Evolutionary conservation across 2,797 vertebrate genomes (phyloP), one percentile per base, ranked within the genome.

Genomic region (Remorina albescens): DNA sequence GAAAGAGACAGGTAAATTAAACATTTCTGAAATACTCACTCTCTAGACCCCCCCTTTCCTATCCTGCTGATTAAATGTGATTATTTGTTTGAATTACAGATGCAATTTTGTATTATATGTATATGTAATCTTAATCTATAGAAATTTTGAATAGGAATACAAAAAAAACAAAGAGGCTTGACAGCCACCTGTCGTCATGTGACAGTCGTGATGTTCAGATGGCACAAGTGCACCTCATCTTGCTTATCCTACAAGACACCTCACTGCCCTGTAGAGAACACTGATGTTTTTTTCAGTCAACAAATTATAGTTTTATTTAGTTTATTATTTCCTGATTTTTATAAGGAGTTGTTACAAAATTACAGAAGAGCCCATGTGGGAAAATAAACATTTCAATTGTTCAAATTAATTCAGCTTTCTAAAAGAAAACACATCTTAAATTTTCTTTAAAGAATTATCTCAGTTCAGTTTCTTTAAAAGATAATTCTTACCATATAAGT

Each of bases 161-260:
- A n/a, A 28, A 49, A 19, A 19, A 49, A 19, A 19, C 5, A 0
- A 32, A 49, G 6, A 42, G 54, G 9, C 1, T 11, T 71, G 73
- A 49, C 60, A 30, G 54, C 34, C 30, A 51, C 32, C 30, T 63
- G 25, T 37, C 12, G 56, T 62, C 81, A 85, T 53, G 67, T 75
- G 67, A 71, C 54, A 47, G 44, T 71, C 59, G 51, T 57, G 42
- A 55, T 54, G 23, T 51, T 51, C 51, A 69, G 57, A 67, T 63
- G 78, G 51, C 83, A 67, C 67, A 62, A 7, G 57, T 54, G 50
- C 60, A 72, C 81, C 46, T 74, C 62, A 51, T 57, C 49, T 68
- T 23, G 39, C 50, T 74, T 55, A 55, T 50, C 39, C 68, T 32
- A 34, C 62, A 55, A 60, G 61, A 61, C 6, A 25, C 30, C 63